Evolutionary conservation across 1,140 invertebrate genomes (phyloP), one percentile per base, ranked within the genome.

Genomic region (Coboldia fuscipes): DNA sequence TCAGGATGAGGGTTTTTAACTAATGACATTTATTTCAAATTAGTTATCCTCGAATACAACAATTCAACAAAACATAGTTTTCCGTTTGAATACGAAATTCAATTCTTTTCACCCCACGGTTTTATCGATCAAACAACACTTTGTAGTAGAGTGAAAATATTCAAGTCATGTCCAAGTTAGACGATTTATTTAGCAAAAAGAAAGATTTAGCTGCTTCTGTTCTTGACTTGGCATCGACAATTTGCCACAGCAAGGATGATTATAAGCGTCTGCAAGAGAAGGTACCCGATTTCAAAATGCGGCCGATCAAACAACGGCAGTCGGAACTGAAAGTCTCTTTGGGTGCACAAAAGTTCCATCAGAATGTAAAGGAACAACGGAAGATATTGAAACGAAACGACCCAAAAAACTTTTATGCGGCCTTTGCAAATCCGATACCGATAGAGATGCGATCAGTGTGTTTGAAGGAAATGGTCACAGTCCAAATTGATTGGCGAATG

Each of bases 401-500:
- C 57, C 66, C 3, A 68, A 66, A 43, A 72, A 68, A 37, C 0
- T 26, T 45, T 7, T 54, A 52, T 33, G 36, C 56, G 1, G 82
- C 79, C 49, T 71, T 74, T 35, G 30, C n/a, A n/a, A 71, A 89
- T 59, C 84, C 84, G 0, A 60, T 84, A 34, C 83, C 84, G 3
- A 57, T 65, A 0, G 78, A 83, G 50, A 89, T 90, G 84, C 65
- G 65, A 42, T 61, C 62, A 16, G 61, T 54, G 13, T 39, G 47
- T 3, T 60, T 89, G 27, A 70, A 75, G 35, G 82, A 89, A 44
- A 56, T 90, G 19, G 77, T 77, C 39, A 60, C 70, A 12, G 80
- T 89, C 3, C 69, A 80, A n/a, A 92, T 92, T 34, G 80, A 86
- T 45, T 92, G 85, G 85, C 70, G 75, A 50, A 92, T 92, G 85